These are phyloP conservation scores for Monodelphis domestica DNA, from an alignment of 2,797 vertebrate species.

Conservation along the genomic window DNA sequence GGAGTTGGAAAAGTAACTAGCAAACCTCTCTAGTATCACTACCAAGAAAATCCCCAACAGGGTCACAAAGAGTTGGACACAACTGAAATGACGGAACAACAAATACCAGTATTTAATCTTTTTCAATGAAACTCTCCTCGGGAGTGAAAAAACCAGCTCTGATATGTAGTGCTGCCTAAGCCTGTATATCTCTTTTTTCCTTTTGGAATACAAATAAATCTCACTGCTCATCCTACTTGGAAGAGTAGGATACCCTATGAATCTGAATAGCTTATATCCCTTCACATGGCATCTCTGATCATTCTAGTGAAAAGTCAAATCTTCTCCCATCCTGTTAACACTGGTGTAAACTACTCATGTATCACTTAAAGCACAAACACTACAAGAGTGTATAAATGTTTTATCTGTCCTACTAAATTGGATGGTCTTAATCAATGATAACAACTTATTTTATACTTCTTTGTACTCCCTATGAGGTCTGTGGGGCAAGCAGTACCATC, in stretches of 20 bases:
- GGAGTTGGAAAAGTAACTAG: too few relatives aligned
- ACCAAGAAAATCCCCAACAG: too few relatives aligned
- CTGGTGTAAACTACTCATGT: background rate
- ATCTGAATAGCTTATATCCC: background rate
- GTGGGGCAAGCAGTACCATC: background rate
- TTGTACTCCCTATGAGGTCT: background rate
- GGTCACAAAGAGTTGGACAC: too few relatives aligned
- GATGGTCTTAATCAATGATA: background rate
- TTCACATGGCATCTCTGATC: background rate
- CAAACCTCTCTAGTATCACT: too few relatives aligned
- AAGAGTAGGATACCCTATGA: background rate
- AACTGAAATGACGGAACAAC: too few relatives aligned
- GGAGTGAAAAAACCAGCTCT: conserved; percentile 18
- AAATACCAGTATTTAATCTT: too few relatives aligned
- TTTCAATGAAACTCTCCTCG: background rate
- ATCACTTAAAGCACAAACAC: background rate
- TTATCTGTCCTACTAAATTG: background rate
- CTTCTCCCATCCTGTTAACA: background rate
- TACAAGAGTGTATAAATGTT: background rate
- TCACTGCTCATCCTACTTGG: background rate
- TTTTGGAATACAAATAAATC: background rate
- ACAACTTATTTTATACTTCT: background rate
- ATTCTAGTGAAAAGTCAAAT: background rate
- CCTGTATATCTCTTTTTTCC: background rate
- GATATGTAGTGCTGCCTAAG: background rate